phyloP scores from a whole-genome alignment of 2,888 invertebrate genomes.

The Pimpla rufipes region DNA sequence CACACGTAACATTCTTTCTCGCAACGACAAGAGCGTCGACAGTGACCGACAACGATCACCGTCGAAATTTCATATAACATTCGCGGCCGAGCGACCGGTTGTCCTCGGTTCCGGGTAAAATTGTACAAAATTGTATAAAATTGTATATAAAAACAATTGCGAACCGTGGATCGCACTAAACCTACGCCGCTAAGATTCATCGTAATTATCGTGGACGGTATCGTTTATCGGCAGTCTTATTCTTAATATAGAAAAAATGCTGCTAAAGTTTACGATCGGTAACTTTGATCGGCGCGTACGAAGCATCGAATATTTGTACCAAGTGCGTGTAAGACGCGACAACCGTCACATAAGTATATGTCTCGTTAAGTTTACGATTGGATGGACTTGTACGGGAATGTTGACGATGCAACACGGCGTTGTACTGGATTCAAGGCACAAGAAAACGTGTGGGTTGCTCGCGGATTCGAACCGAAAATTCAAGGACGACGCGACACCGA shows the following conservation, averaged over 20 bases:
- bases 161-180: constrained; percentile 48
- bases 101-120: not conserved
- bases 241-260: constrained; percentile 45
- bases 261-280: constrained; percentile 3
- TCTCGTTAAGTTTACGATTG: constrained; percentile 26
- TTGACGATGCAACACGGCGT: not conserved
- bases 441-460: not conserved
- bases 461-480: constrained; percentile 3
- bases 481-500: not conserved
- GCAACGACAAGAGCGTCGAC: not conserved
- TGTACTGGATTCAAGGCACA: not conserved
- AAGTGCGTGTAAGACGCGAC: constrained; percentile 57
- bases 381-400: constrained; percentile 11
- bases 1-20: not conserved
- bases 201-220: constrained; percentile 74
- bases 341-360: constrained; percentile 25
- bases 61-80: constrained; percentile 21
- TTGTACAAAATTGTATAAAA: constrained; percentile 34
- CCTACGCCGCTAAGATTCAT: constrained; percentile 56
- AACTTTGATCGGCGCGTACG: constrained; percentile 3
- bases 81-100: not conserved
- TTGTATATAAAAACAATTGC: constrained; percentile 12
- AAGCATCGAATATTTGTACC: constrained; percentile 70
- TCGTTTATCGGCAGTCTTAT: constrained; percentile 74
- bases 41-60: not conserved